A percentile compares a stretch with the other conserved stretches of the same genome.
These are phyloP conservation scores for Tetragonisca angustula DNA, from an alignment of 2,888 invertebrate species.

Conservation along the genomic window DNA sequence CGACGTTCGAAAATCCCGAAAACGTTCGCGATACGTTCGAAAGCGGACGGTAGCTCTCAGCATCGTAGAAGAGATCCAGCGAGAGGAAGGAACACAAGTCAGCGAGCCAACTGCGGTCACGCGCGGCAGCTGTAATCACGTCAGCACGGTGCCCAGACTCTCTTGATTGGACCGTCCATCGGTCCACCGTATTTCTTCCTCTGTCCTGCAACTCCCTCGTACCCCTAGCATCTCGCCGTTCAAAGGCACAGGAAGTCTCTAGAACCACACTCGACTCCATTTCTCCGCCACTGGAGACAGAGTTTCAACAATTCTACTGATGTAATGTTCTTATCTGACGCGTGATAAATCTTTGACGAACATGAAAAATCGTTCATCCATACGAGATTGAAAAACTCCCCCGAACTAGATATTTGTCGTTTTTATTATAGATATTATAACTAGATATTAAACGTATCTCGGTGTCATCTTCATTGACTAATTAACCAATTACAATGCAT, in stretches of 20 bases:
- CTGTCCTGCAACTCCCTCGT: constrained; percentile 37
- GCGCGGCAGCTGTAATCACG: constrained; percentile 82
- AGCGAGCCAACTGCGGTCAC: constrained; percentile 78
- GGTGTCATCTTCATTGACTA: too few relatives aligned
- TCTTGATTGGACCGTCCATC: constrained; percentile 79
- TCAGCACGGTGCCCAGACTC: constrained; percentile 77
- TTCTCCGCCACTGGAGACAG: constrained; percentile 20
- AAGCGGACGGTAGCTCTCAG: constrained; percentile 63
- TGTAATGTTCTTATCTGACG: too few relatives aligned
- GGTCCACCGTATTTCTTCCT: constrained; percentile 51
- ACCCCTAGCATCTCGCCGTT: constrained; percentile 34
- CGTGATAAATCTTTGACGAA: too few relatives aligned
- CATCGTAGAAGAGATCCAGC: constrained; percentile 49
- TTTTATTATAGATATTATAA: too few relatives aligned
- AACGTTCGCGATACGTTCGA: constrained; percentile 49
- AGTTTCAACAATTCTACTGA: too few relatives aligned
- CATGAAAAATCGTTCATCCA: too few relatives aligned
- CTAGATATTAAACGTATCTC: too few relatives aligned
- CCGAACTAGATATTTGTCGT: too few relatives aligned
- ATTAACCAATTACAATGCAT: too few relatives aligned
- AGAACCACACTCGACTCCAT: constrained; percentile 43
- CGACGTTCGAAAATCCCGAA: not conserved
- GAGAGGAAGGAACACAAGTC: constrained; percentile 64
- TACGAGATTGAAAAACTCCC: too few relatives aligned
- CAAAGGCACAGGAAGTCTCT: not conserved